Percentiles rank a stretch among this genome's conserved stretches.
Evolutionary conservation across 2,113 vertebrate genomes (phyloP).

Genomic region (Caranx ignobilis): DNA sequence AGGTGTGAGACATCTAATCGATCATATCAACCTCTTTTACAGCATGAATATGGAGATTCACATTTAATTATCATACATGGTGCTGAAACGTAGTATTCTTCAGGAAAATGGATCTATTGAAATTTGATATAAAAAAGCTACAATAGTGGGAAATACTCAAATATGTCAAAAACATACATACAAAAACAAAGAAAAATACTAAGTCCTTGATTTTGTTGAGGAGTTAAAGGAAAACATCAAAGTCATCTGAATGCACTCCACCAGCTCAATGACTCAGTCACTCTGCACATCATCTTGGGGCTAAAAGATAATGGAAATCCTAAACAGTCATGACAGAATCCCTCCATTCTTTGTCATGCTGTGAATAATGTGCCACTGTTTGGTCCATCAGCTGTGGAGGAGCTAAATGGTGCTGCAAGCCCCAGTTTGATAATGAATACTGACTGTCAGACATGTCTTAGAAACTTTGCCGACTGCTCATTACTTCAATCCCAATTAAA

Average conservation of each 20-base stretch:
- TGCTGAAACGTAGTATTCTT: slow-evolving; percentile 33
- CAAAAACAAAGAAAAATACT: background rate
- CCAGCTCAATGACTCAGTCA: slow-evolving; percentile 56
- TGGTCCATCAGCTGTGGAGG: slow-evolving; percentile 55
- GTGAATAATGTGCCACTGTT: slow-evolving; percentile 62
- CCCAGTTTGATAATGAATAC: slow-evolving; percentile 62
- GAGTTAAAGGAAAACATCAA: slow-evolving; percentile 55
- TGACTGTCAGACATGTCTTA: slow-evolving; percentile 49
- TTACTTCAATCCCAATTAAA: slow-evolving; percentile 66
- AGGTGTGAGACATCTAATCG: slow-evolving; percentile 67
- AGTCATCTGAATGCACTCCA: slow-evolving; percentile 46
- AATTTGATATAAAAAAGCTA: slow-evolving; percentile 47
- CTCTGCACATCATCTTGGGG: slow-evolving; percentile 51
- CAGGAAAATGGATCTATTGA: slow-evolving; percentile 24
- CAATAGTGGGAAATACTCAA: slow-evolving; percentile 3
- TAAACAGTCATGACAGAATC: slow-evolving; percentile 69
- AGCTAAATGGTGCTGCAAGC: slow-evolving; percentile 60
- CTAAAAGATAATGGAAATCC: slow-evolving; percentile 71
- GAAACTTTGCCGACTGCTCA: slow-evolving; percentile 67
- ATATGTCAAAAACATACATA: slow-evolving; percentile 5
- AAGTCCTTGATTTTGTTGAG: slow-evolving; percentile 37
- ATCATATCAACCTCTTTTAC: slow-evolving; percentile 51
- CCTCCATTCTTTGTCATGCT: slow-evolving; percentile 61
- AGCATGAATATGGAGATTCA: slow-evolving; percentile 59
- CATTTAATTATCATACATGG: slow-evolving; percentile 59